Base-by-base conservation (phyloP, 2,888 invertebrate species). In the Urechis unicinctus region DNA sequence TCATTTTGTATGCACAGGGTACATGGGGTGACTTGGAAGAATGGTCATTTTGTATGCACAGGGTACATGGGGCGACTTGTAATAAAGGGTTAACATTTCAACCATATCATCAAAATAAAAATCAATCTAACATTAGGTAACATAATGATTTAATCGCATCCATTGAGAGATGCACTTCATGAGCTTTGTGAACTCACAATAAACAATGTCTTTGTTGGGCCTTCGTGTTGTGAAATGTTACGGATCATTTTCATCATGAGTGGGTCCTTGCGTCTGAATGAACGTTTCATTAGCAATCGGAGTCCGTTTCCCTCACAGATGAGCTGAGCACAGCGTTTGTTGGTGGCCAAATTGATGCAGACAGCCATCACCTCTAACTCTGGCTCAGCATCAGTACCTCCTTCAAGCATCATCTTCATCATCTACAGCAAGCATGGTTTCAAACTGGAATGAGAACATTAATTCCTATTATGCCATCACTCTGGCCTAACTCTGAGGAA, bases 201-300 rank as follows among this genome's bases (percentile, higher is more conserved):
- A 79, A 94, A 94, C 56, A 87, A 82, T 43, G 85, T 83, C 74
- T 89, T 89, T 26, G 88, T 88, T 13, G 84, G 77, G 29, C 82
- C 85, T 36, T 88, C 85, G 74, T 97, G 96, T 66, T 90, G 89
- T 0, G 95, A 91, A 42, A 98, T 85, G 78, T 97, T 98, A 59
- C 95, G 83, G 58, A 95, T 85, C 73, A 97, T 75, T 81, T 97
- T 97, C 87, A 96, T 91, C 46, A 95, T 81, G 70, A 93, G 81
- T 0, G 88, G 81, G 79, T 95, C 91, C 69, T 88, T 85, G 75
- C 87, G 88, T 59, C 88, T 86, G 73, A 96, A 90, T 22, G 94
- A 91, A 60, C 91, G 83, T 69, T 88, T 87, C 78, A 95, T 88
- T 47, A 97, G 81, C 66, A 88, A 86, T 61, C 89, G 86, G 61